A percentile compares a stretch with the other conserved stretches of the same genome.
phyloP scores from a whole-genome alignment of 64 coral and sea anemone species.

The Astreopora myriophthalma region DNA sequence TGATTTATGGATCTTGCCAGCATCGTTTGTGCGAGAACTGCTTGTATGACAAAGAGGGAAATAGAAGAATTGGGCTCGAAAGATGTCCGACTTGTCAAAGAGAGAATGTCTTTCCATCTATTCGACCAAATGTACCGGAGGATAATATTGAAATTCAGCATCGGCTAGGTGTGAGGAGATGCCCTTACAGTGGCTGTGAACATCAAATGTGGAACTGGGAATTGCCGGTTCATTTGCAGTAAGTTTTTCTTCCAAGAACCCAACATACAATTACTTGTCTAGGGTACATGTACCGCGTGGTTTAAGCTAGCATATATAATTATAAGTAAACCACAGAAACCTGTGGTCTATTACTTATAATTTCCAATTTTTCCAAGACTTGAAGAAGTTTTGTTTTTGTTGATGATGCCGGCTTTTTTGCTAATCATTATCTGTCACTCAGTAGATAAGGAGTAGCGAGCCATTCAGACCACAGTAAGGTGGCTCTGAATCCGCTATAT shows the following conservation, averaged over 20 bases:
- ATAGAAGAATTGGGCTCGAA: slow-evolving; percentile 61
- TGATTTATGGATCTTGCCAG: slow-evolving; percentile 94
- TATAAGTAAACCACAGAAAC: too few species aligned
- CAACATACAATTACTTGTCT: too few species aligned
- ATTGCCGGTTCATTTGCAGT: slow-evolving; percentile 70
- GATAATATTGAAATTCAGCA: slow-evolving; percentile 88
- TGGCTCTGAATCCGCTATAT: too few species aligned
- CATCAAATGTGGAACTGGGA: slow-evolving; percentile 95
- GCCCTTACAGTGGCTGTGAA: slow-evolving; percentile 73
- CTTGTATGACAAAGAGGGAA: slow-evolving; percentile 69
- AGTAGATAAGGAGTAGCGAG: too few species aligned
- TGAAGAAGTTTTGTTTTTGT: too few species aligned
- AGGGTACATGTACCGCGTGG: too few species aligned
- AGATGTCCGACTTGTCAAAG: slow-evolving; percentile 92
- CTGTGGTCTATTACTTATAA: too few species aligned
- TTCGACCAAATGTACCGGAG: slow-evolving; percentile 88
- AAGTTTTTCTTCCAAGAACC: slow-evolving; percentile 23
- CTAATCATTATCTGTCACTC: too few species aligned
- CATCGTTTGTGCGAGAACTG: slow-evolving; percentile 94
- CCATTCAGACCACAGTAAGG: too few species aligned
- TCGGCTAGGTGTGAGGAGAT: slow-evolving; percentile 80
- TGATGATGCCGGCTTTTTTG: too few species aligned
- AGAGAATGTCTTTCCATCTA: slow-evolving; percentile 71
- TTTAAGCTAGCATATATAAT: too few species aligned
- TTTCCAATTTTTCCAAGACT: too few species aligned